Conservation (phyloP, 2,797 vertebrate genomes). For the Tapera naevia region DNA sequence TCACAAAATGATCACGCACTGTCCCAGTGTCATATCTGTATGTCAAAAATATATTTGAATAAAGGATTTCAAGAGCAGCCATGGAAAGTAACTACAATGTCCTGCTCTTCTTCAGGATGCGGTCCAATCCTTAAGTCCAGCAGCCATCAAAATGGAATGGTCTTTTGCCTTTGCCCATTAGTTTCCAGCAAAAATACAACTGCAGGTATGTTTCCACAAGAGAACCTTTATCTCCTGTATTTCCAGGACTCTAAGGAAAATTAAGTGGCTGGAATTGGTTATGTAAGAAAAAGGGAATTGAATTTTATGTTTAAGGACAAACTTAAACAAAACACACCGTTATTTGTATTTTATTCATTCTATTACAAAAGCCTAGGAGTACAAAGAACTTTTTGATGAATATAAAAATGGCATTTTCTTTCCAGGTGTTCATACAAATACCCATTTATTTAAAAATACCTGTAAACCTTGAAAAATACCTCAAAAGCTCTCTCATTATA, state of each 20-base stretch:
- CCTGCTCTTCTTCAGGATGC: neutral
- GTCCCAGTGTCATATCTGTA: fast-evolving
- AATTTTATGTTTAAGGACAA: neutral
- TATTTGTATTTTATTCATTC: constrained; percentile 8
- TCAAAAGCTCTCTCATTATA: neutral
- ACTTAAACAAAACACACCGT: neutral
- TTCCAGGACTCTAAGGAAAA: neutral
- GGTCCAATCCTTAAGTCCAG: neutral
- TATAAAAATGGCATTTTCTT: constrained; percentile 11
- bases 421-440: neutral
- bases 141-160: neutral
- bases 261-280: neutral
- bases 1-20: neutral
- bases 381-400: constrained; percentile 4
- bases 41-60: neutral
- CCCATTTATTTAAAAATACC: neutral
- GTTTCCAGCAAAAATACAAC: neutral
- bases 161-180: neutral
- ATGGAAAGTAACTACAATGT: neutral
- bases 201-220: neutral
- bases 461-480: neutral
- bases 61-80: neutral
- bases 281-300: neutral
- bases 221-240: neutral
- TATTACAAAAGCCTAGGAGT: neutral